phyloP scores from a whole-genome alignment of 2,797 vertebrate genomes.

The Poliocrania exsul region DNA sequence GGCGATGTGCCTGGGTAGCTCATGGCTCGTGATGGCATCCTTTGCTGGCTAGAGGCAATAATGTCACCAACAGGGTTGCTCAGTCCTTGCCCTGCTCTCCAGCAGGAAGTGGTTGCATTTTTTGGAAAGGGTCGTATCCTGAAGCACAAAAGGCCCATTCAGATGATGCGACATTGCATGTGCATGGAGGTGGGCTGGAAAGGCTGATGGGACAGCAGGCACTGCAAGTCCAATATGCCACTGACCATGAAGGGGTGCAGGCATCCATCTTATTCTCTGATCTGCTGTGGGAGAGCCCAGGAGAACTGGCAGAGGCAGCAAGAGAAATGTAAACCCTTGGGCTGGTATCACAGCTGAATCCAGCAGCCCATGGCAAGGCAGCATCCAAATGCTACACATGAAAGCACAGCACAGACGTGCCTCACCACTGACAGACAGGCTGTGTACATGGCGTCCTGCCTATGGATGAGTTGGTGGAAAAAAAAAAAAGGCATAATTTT shows the following conservation, averaged over 20 bases:
- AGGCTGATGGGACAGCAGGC: background rate
- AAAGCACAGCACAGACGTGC: background rate
- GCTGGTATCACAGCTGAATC: background rate
- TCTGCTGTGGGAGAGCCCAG: background rate
- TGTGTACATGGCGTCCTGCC: background rate
- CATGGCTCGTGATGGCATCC: background rate
- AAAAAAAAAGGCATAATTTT: background rate
- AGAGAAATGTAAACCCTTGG: background rate
- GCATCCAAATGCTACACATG: rapidly evolving
- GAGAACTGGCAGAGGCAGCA: background rate
- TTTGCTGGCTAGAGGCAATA: background rate
- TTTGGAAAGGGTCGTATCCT: rapidly evolving
- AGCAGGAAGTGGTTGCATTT: background rate
- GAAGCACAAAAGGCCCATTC: background rate
- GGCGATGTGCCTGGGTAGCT: background rate
- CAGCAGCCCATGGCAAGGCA: background rate
- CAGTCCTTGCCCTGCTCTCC: background rate
- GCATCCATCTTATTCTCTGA: rapidly evolving
- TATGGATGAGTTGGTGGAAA: background rate
- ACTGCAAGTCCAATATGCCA: background rate
- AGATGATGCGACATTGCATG: background rate
- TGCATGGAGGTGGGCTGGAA: rapidly evolving
- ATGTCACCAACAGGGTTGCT: rapidly evolving
- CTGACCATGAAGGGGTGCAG: background rate
- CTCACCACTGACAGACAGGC: background rate